These are phyloP conservation scores for Caenorhabditis sp. DNA, from an alignment of 2,888 invertebrate genomes.

Conservation along the genomic window DNA sequence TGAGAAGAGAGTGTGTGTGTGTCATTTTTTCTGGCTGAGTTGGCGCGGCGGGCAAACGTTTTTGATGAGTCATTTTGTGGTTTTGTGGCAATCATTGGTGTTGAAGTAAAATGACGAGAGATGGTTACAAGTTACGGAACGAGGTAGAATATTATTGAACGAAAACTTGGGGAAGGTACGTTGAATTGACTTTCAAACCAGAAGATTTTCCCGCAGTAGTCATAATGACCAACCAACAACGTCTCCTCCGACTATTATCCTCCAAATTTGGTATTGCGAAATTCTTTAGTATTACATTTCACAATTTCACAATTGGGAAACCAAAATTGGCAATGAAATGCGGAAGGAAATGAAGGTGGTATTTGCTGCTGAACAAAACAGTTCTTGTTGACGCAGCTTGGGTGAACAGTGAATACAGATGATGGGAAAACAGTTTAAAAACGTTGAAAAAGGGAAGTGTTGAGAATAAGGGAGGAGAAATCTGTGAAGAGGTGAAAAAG, in stretches of 20 bases:
- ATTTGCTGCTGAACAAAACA: not conserved
- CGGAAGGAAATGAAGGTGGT: slow-evolving; percentile 1
- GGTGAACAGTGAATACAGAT: not conserved
- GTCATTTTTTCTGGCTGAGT: not conserved
- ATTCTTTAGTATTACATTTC: not conserved
- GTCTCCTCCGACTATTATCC: not conserved
- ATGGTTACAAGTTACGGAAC: not conserved
- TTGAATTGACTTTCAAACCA: too few species aligned
- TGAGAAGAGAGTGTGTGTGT: not conserved
- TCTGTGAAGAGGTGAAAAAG: slow-evolving; percentile 13
- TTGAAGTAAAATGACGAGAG: not conserved
- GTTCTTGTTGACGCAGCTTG: slow-evolving; percentile 8
- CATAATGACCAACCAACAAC: slow-evolving; percentile 3
- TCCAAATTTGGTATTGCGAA: not conserved
- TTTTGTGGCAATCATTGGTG: not conserved
- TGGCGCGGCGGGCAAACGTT: not conserved
- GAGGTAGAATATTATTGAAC: too few species aligned
- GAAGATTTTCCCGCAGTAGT: too few species aligned
- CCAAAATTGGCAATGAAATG: slow-evolving; percentile 5
- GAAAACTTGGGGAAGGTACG: too few species aligned
- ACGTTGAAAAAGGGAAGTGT: too few species aligned
- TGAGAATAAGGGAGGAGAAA: too few species aligned
- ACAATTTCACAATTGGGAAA: not conserved
- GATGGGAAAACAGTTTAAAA: not conserved
- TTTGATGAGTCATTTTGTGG: slow-evolving; percentile 6